Evolutionary conservation across 92 coral and sea anemone genomes (phyloP), one percentile per base, ranked within the genome.

Genomic region (Porites evermanni): DNA sequence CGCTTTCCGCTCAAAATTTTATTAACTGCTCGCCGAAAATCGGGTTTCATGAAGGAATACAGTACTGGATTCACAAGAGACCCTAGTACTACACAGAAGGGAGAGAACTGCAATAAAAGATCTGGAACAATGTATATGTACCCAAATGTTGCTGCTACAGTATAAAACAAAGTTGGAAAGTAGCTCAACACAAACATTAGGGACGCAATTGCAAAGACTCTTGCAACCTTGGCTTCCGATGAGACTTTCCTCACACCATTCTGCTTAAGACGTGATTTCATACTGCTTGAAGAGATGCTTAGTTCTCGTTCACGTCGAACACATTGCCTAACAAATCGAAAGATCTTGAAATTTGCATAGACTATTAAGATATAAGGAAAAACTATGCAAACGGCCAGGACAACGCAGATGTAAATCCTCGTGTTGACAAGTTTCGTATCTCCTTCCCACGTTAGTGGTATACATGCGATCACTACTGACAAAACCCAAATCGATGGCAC

Each of bases 1-100:
- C 82, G 80, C 10, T 72, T 74, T 32, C 79, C 73, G 60, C 72
- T 83, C 9, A 94, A 68, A 54, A 93, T 80, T 67, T 88, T 90
- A 20, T 82, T 78, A 59, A 94, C 81, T 10, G 92, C 94, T 58
- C 88, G 83, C 17, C 94, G 87, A 61, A 94, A 94, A 74, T 94
- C 98, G 8, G 98, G 98, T 75, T 94, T 94, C 87, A 94, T 93
- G 71, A 94, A 91, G 13, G 98, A 94, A 51, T 94, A 94, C 21
- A 94, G 60, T 14, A 93, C 53, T 21, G 98, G 98, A 67, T 94
- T 94, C 4, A 90, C 91, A 23, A 92, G 63, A 1, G 96, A 92
- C 44, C 98, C 94, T 6, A 93, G 71, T 13, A 92, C 98, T 16
- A 94, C 78, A 0, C 96, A 93, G 26, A 94, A 90, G 0, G 98